phyloP scores from a whole-genome alignment of 2,113 vertebrate genomes.

The Haemorhous mexicanus region DNA sequence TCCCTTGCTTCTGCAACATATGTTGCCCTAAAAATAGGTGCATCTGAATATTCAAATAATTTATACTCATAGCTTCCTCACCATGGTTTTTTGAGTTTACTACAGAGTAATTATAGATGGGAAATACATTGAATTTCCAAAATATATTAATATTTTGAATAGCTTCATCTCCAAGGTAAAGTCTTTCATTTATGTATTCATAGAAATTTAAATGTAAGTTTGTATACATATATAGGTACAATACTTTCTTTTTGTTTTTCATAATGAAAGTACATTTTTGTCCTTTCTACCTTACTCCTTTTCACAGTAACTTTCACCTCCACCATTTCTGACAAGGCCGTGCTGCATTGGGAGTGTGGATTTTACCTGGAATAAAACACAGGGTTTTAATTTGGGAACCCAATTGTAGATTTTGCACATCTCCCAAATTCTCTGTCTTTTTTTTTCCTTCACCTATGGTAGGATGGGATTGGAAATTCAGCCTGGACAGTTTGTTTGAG shows the following conservation, averaged over 20 bases:
- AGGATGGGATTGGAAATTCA: background rate
- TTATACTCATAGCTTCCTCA: background rate
- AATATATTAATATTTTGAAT: background rate
- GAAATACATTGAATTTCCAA: background rate
- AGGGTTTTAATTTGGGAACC: background rate
- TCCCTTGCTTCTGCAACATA: background rate
- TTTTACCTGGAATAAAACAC: background rate
- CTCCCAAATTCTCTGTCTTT: background rate
- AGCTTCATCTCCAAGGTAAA: background rate
- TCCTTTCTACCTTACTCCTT: background rate
- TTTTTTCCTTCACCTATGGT: background rate
- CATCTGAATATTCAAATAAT: background rate
- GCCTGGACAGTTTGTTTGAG: background rate
- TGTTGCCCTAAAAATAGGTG: background rate
- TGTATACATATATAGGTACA: background rate
- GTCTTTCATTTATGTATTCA: background rate
- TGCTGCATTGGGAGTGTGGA: background rate
- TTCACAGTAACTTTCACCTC: background rate
- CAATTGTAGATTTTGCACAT: background rate
- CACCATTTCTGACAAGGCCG: background rate
- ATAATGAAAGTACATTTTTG: background rate
- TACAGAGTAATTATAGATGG: rapidly evolving
- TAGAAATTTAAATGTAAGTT: background rate
- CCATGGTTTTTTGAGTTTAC: background rate
- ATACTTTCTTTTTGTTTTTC: too few relatives aligned